A percentile compares a stretch with the other conserved stretches of the same genome.
Conservation (phyloP, 2,113 vertebrate genomes). For the Fregata magnificens region DNA sequence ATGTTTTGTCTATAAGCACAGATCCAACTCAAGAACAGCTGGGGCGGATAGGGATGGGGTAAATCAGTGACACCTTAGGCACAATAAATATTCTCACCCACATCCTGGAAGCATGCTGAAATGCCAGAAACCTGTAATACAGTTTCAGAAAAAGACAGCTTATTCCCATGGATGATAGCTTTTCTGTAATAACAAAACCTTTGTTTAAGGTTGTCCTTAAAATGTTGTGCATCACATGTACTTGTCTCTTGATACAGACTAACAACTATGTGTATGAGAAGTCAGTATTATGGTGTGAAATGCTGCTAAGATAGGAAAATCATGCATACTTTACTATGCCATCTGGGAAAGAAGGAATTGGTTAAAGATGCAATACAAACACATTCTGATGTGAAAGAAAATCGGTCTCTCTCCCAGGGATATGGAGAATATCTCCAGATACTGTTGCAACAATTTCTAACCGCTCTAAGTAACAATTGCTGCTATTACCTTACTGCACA, state of each 20-base stretch:
- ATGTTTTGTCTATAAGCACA: background rate
- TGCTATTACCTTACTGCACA: background rate
- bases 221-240: background rate
- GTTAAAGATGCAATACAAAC: background rate
- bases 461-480: background rate
- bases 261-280: background rate
- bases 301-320: background rate
- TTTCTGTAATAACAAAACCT: background rate
- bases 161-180: background rate
- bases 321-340: background rate
- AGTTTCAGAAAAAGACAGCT: background rate
- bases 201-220: background rate
- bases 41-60: background rate
- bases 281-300: background rate
- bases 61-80: background rate
- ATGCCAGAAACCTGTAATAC: background rate
- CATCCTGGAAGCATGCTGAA: background rate
- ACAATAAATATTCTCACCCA: background rate
- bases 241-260: background rate
- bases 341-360: background rate
- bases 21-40: background rate
- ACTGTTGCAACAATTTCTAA: background rate
- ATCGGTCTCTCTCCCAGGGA: background rate
- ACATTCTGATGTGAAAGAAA: background rate
- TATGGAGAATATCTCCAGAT: background rate